Percentiles rank a stretch among this genome's conserved stretches.
These are phyloP conservation scores for Tympanoctomys barrerae DNA, from an alignment of 2,797 vertebrate species.

Conservation along the genomic window DNA sequence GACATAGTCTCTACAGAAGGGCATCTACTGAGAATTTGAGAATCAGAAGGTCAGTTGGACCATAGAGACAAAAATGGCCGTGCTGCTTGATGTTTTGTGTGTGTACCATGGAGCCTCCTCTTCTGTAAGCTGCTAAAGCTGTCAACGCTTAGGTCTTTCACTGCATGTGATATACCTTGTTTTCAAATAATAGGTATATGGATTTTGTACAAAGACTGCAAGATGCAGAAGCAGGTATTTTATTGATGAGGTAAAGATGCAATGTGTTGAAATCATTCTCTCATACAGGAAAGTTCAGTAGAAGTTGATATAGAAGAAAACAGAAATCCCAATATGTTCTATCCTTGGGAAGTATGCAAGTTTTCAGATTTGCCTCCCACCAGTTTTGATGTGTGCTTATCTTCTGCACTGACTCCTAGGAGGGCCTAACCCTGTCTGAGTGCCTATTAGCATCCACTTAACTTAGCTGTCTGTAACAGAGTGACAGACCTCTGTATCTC, in stretches of 20 bases:
- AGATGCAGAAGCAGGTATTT: background rate
- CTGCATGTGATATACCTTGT: background rate
- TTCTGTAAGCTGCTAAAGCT: background rate
- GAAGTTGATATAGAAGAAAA: background rate
- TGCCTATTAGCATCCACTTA: background rate
- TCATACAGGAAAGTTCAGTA: background rate
- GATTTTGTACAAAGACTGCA: background rate
- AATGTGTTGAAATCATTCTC: background rate
- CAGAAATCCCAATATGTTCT: background rate
- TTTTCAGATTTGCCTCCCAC: background rate
- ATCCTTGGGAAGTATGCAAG: background rate
- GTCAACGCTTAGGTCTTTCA: background rate
- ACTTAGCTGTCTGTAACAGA: background rate
- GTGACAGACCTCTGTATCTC: background rate
- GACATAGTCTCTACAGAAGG: background rate
- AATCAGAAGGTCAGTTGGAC: background rate
- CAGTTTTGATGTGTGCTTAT: background rate
- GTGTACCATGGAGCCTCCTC: background rate
- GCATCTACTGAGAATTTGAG: background rate
- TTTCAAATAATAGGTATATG: background rate
- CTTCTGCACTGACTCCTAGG: background rate
- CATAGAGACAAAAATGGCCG: background rate
- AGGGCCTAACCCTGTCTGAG: background rate
- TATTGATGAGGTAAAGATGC: background rate
- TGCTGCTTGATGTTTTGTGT: background rate